phyloP scores from a whole-genome alignment of 1,140 invertebrate genomes.

The Mya arenaria region DNA sequence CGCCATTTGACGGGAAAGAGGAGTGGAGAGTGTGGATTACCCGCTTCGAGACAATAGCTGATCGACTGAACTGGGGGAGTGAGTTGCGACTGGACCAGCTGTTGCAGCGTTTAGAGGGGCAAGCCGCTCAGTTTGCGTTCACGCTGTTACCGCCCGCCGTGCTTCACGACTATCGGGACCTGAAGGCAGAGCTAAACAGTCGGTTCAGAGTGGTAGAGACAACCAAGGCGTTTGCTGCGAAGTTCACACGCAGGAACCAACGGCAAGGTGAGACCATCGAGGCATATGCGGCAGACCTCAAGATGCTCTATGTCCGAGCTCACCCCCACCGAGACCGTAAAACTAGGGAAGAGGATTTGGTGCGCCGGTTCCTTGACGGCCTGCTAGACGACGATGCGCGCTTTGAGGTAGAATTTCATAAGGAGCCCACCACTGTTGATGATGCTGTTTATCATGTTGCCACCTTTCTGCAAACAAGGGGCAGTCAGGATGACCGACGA shows the following conservation, averaged over 20 bases:
- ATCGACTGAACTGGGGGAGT: slow-evolving; percentile 24
- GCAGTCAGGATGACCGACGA: neutral
- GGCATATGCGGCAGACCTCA: slow-evolving; percentile 54
- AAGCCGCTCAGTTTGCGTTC: slow-evolving; percentile 52
- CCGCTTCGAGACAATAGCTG: slow-evolving; percentile 49
- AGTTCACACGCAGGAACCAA: slow-evolving; percentile 29
- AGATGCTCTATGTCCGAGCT: slow-evolving; percentile 44
- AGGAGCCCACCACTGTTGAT: slow-evolving; percentile 40
- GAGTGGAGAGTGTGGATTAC: slow-evolving; percentile 53
- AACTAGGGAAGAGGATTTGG: slow-evolving; percentile 47
- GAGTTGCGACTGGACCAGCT: slow-evolving; percentile 44
- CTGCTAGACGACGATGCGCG: slow-evolving; percentile 25
- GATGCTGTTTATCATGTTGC: slow-evolving; percentile 42
- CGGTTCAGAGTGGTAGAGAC: slow-evolving; percentile 50
- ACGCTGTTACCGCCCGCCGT: slow-evolving; percentile 26
- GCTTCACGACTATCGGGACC: slow-evolving; percentile 1
- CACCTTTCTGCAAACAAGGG: slow-evolving; percentile 12
- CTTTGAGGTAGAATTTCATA: slow-evolving; percentile 45
- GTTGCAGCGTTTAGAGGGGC: slow-evolving; percentile 47
- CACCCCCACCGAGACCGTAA: slow-evolving; percentile 23
- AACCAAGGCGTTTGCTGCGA: slow-evolving; percentile 20
- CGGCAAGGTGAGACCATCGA: slow-evolving; percentile 23
- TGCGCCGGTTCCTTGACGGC: slow-evolving; percentile 36
- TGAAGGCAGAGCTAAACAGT: slow-evolving; percentile 38
- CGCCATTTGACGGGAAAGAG: slow-evolving; percentile 45